Percentiles rank a stretch among this genome's conserved stretches.
phyloP scores from a whole-genome alignment of 64 coral and sea anemone species.

The Montipora capricornis region DNA sequence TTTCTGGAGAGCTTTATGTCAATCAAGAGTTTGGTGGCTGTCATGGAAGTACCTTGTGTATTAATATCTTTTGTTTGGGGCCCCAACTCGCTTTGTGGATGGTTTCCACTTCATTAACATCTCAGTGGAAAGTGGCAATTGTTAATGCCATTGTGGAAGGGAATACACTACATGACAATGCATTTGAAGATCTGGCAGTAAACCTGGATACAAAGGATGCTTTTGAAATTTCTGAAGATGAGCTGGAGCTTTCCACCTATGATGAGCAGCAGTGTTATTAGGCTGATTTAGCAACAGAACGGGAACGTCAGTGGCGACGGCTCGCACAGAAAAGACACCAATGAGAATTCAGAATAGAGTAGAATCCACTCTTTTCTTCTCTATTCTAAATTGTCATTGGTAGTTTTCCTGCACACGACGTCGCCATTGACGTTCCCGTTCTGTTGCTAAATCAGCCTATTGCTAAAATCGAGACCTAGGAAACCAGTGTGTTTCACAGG shows the following conservation, averaged over 20 bases:
- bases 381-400: too few relatives aligned
- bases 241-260: conserved; percentile 14
- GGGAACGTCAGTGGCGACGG: too few relatives aligned
- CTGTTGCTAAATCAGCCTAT: too few relatives aligned
- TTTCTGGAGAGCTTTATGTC: background rate
- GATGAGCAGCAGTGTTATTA: conserved; percentile 23
- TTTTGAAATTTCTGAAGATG: background rate
- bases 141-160: conserved; percentile 27
- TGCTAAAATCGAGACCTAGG: too few relatives aligned
- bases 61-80: background rate
- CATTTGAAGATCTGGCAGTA: background rate
- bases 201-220: conserved; percentile 12
- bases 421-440: too few relatives aligned
- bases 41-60: conserved; percentile 23
- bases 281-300: background rate
- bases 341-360: too few relatives aligned
- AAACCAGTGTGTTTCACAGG: too few relatives aligned
- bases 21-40: conserved; percentile 2
- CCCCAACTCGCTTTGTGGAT: background rate
- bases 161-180: conserved; percentile 2
- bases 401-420: too few relatives aligned
- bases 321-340: too few relatives aligned
- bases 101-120: background rate
- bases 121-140: conserved; percentile 1
- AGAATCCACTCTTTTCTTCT: too few relatives aligned